Conservation (phyloP, 2,113 vertebrate genomes). For the Leptosomus discolor region DNA sequence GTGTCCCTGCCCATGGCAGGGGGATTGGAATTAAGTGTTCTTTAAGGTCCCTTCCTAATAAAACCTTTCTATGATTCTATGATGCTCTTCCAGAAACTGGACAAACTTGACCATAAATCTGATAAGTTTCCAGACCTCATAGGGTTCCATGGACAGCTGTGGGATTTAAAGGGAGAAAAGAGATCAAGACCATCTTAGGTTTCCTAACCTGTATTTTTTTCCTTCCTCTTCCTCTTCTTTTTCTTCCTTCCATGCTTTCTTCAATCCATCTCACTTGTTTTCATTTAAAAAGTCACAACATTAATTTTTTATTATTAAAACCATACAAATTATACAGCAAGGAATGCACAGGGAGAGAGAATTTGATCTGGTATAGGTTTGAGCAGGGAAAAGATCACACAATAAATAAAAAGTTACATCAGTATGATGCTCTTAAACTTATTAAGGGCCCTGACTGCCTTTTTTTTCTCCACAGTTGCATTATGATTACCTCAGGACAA, state of each 20-base stretch:
- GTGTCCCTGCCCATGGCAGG: no score
- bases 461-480: fast-evolving
- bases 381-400: background rate
- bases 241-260: background rate
- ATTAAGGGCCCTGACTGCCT: background rate
- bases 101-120: background rate
- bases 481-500: background rate
- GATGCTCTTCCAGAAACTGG: background rate
- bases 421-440: background rate
- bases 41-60: no score
- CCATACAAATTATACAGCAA: fast-evolving
- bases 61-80: no score
- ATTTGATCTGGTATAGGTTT: background rate
- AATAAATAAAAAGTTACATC: background rate
- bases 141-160: background rate
- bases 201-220: background rate
- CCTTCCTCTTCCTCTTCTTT: background rate
- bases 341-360: background rate
- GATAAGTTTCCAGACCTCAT: background rate
- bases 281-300: background rate
- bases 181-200: background rate
- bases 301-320: background rate
- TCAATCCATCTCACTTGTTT: background rate
- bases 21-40: no score
- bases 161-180: background rate